Evolutionary conservation across 2,888 invertebrate species (phyloP).

Genomic region (Eristalis arbustorum): DNA sequence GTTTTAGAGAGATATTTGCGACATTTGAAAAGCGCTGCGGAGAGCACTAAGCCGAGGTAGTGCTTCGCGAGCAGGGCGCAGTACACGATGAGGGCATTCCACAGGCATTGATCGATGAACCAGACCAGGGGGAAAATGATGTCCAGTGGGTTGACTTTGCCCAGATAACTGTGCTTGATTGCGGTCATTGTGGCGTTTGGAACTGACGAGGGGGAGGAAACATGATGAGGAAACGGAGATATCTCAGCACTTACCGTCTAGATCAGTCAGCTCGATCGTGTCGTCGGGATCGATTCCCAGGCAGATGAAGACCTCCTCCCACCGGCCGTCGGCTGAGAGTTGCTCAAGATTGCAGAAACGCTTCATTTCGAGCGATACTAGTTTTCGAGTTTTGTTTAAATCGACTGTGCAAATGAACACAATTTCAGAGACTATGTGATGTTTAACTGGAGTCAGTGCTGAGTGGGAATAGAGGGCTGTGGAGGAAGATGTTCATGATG

Average conservation of each 20-base stretch:
- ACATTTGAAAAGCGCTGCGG: conserved; percentile 4
- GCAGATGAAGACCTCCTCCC: conserved; percentile 31
- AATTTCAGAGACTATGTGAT: neutral
- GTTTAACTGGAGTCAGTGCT: neutral
- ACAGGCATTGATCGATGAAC: conserved; percentile 20
- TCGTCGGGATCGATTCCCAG: conserved; percentile 35
- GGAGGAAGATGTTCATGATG: neutral
- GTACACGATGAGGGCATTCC: conserved; percentile 19
- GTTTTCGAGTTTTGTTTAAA: neutral
- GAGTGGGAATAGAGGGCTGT: neutral
- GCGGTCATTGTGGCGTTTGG: neutral
- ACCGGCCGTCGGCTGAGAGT: conserved; percentile 19
- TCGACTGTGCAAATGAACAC: neutral
- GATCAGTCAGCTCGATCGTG: conserved; percentile 28
- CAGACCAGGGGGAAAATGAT: neutral
- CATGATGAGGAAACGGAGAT: too few relatives aligned
- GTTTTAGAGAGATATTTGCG: neutral
- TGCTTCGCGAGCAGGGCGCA: conserved; percentile 6
- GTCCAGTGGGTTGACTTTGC: conserved; percentile 15
- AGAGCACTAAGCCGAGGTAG: neutral
- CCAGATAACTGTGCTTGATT: neutral
- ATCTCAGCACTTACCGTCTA: conserved; percentile 28
- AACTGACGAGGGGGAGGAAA: conserved; percentile 1
- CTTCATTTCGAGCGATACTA: conserved; percentile 2
- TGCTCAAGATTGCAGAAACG: neutral